Conservation (phyloP, 23 tunicate genomes). For the Halocynthia roretzi region DNA sequence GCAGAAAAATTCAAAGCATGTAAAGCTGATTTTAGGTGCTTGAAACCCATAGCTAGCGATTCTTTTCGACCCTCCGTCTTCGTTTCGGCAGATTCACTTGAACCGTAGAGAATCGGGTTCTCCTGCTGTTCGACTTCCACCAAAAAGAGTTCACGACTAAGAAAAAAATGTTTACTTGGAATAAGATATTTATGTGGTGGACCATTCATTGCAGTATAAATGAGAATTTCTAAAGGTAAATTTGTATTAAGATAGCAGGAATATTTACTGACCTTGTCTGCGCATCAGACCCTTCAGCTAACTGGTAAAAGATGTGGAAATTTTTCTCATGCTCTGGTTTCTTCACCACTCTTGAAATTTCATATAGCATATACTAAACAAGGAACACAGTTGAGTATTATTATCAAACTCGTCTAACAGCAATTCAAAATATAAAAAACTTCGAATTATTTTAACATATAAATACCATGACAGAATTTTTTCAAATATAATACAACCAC, state of each 20-base stretch:
- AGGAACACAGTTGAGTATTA: background rate
- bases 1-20: conserved; percentile 27
- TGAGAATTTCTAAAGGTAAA: too few relatives aligned
- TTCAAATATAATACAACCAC: background rate
- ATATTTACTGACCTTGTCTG: conserved; percentile 30
- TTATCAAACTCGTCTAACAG: background rate
- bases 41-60: conserved; percentile 24
- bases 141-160: conserved; percentile 63
- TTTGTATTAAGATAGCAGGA: background rate
- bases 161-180: background rate
- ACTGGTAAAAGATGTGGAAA: conserved; percentile 70
- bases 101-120: conserved; percentile 26
- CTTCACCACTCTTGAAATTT: conserved; percentile 35
- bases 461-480: background rate
- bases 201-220: too few relatives aligned
- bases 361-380: conserved; percentile 54
- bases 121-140: conserved; percentile 58
- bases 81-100: too few relatives aligned
- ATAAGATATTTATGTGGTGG: too few relatives aligned
- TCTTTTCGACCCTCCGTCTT: conserved; percentile 5
- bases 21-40: conserved; percentile 32
- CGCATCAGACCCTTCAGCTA: conserved; percentile 73
- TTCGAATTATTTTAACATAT: background rate
- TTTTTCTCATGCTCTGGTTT: conserved; percentile 52
- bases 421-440: background rate